Percentiles rank a stretch among this genome's conserved stretches.
These are phyloP conservation scores for Hydrophis major DNA, from an alignment of 2,797 vertebrate genomes.

Conservation along the genomic window DNA sequence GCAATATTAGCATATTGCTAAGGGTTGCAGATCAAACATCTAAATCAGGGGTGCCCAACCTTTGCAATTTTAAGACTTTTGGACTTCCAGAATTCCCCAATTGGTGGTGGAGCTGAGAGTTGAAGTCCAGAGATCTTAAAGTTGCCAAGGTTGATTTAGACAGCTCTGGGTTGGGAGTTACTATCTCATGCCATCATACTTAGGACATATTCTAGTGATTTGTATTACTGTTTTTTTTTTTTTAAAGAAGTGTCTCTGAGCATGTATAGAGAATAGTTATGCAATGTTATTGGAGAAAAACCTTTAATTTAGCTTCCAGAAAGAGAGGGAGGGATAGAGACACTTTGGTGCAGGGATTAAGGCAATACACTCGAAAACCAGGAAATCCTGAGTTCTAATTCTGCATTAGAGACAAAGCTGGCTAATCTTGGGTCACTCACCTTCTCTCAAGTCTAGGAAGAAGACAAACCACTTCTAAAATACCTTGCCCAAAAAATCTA, in stretches of 20 bases:
- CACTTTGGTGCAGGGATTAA: background rate
- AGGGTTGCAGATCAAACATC: background rate
- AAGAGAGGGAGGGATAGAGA: background rate
- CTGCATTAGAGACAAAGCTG: background rate
- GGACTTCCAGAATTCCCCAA: background rate
- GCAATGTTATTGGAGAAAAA: background rate
- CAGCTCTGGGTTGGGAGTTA: background rate
- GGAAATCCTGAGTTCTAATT: background rate
- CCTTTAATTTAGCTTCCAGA: background rate
- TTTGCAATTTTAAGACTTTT: background rate
- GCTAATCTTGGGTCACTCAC: background rate
- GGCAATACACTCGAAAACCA: background rate
- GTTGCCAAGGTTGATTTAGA: background rate
- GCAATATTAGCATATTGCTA: background rate
- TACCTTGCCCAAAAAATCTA: background rate
- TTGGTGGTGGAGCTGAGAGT: background rate
- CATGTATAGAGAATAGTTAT: background rate
- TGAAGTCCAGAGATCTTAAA: background rate
- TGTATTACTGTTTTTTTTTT: background rate
- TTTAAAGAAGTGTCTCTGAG: background rate
- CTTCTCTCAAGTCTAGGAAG: background rate
- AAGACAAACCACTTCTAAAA: background rate
- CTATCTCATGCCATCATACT: background rate
- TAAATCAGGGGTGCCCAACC: background rate
- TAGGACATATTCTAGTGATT: background rate